Evolutionary conservation across 2,113 vertebrate species (phyloP).

Genomic region (Pomatorhinus ruficollis): DNA sequence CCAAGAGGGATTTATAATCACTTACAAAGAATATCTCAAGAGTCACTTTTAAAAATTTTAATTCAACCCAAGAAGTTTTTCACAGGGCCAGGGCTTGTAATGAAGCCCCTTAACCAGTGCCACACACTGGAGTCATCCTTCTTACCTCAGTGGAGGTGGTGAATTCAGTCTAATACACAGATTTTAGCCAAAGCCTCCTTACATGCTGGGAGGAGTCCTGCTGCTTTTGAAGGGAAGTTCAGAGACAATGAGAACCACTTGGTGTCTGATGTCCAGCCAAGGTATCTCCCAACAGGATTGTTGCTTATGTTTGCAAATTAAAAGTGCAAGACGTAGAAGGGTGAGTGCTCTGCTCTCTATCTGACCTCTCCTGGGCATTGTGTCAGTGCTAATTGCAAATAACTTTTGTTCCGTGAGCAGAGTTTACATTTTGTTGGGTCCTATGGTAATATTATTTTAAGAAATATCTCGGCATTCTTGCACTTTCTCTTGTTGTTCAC

Average conservation of each 20-base stretch:
- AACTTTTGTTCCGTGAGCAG: background rate
- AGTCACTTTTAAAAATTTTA: background rate
- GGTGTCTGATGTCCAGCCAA: background rate
- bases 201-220: background rate
- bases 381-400: conserved; percentile 14
- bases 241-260: conserved; percentile 17
- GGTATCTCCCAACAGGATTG: background rate
- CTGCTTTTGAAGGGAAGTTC: conserved; percentile 28
- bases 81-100: background rate
- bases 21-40: background rate
- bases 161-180: background rate
- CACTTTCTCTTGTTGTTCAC: conserved; percentile 43
- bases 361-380: background rate
- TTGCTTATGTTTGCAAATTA: conserved; percentile 31
- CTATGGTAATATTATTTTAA: conserved; percentile 48
- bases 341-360: conserved; percentile 14
- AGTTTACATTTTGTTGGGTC: background rate
- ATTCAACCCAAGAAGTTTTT: background rate
- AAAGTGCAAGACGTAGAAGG: background rate
- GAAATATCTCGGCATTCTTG: conserved; percentile 12
- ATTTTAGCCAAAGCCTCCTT: background rate
- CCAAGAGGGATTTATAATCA: background rate
- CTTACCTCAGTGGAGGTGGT: background rate
- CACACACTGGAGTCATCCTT: background rate
- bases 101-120: background rate